A percentile compares a stretch with the other conserved stretches of the same genome.
phyloP scores from a whole-genome alignment of 2,113 vertebrate species.

The Lagopus muta region DNA sequence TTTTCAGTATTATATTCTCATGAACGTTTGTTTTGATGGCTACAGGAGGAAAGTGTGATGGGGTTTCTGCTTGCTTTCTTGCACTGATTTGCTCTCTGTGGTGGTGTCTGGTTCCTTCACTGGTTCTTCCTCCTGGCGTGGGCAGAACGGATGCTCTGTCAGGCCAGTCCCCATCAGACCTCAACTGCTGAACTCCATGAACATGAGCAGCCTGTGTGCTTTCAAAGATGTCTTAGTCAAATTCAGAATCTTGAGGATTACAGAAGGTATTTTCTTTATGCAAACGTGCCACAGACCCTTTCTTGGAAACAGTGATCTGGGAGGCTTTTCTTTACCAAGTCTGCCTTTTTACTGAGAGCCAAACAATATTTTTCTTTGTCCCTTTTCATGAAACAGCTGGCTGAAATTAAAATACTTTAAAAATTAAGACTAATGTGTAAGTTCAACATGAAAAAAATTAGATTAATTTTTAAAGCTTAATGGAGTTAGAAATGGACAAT shows the following conservation, averaged over 20 bases:
- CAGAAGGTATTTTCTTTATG: not conserved
- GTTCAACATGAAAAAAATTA: not conserved
- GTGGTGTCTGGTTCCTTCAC: not conserved
- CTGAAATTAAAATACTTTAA: not conserved
- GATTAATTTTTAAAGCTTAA: not conserved
- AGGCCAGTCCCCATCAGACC: not conserved
- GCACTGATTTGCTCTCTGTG: rapidly evolving
- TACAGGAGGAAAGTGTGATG: not conserved
- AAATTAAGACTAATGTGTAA: not conserved
- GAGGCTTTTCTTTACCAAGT: not conserved
- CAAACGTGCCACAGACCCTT: not conserved
- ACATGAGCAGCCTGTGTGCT: not conserved
- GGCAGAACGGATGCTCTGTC: not conserved
- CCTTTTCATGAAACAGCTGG: not conserved
- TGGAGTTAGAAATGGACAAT: not conserved
- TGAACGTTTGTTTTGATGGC: not conserved
- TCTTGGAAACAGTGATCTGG: not conserved
- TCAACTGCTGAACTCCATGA: not conserved
- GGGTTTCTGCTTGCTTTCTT: not conserved
- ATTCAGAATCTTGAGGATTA: not conserved
- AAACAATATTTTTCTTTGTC: not conserved
- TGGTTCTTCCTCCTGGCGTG: rapidly evolving
- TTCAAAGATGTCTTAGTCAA: not conserved
- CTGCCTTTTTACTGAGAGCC: not conserved
- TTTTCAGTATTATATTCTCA: not conserved